These are phyloP conservation scores for Drosophila demipolita DNA, from an alignment of 2,888 invertebrate species.

Conservation along the genomic window DNA sequence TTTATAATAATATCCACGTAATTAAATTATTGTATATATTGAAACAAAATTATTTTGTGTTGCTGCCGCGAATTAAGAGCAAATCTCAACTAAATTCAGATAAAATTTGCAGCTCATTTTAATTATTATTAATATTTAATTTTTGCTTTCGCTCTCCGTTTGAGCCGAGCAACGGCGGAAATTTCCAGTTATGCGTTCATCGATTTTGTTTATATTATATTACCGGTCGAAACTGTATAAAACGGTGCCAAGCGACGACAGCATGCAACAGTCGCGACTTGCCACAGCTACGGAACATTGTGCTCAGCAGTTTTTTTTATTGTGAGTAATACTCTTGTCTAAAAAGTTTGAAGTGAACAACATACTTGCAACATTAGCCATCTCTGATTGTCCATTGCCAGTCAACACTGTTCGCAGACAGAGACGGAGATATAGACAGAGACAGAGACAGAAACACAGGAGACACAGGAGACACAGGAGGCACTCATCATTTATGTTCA, in stretches of 20 bases:
- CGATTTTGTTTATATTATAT: background rate
- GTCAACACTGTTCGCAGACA: background rate
- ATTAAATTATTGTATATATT: constrained; percentile 25
- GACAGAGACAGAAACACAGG: too few relatives aligned
- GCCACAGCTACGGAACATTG: background rate
- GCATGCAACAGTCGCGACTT: constrained; percentile 14
- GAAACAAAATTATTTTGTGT: constrained; percentile 10
- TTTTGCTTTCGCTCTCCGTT: background rate
- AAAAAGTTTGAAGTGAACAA: background rate
- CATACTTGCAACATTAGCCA: background rate
- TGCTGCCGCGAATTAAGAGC: constrained; percentile 16
- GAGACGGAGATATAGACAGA: too few relatives aligned
- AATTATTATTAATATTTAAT: background rate
- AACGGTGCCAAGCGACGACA: background rate
- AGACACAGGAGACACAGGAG: too few relatives aligned
- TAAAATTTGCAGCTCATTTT: constrained; percentile 14
- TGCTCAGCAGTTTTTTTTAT: background rate
- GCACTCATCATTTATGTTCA: background rate
- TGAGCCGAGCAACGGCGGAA: constrained; percentile 10
- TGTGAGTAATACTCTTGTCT: background rate
- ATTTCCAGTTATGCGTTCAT: constrained; percentile 2
- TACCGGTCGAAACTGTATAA: constrained; percentile 14
- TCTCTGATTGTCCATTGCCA: background rate
- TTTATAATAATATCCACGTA: constrained; percentile 30
- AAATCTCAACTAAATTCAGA: constrained; percentile 6